Conservation (phyloP, 1,140 invertebrate genomes). For the Steinernema khuongi region DNA sequence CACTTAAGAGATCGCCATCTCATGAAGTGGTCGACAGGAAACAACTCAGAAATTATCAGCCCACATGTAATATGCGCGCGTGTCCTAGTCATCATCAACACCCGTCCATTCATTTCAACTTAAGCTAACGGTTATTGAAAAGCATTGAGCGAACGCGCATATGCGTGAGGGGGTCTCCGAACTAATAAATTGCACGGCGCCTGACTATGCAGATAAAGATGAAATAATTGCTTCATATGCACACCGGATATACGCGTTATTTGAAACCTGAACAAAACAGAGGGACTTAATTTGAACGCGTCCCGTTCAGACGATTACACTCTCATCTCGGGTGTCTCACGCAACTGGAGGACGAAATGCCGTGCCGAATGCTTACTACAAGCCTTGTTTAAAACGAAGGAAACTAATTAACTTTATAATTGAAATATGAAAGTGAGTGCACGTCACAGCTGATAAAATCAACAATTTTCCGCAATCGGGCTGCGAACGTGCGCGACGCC, state of each 20-base stretch:
- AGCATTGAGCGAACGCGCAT: neutral
- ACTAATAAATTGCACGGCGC: neutral
- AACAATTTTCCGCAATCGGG: slow-evolving; percentile 1
- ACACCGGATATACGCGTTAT: neutral
- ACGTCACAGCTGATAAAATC: slow-evolving; percentile 16
- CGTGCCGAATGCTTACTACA: neutral
- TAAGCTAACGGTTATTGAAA: neutral
- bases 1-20: neutral
- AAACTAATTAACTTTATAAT: slow-evolving; percentile 14
- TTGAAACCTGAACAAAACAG: slow-evolving; percentile 7
- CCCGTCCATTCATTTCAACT: neutral
- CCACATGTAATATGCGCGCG: neutral
- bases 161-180: neutral
- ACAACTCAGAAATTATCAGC: neutral
- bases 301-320: neutral
- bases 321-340: neutral
- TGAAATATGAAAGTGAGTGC: slow-evolving; percentile 13
- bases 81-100: neutral
- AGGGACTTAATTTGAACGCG: neutral
- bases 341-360: neutral
- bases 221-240: neutral
- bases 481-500: neutral
- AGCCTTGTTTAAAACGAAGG: neutral
- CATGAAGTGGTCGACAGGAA: neutral
- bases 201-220: neutral